These are phyloP conservation scores for Diplodus puntazzo DNA, from an alignment of 2,797 vertebrate genomes.

Conservation along the genomic window DNA sequence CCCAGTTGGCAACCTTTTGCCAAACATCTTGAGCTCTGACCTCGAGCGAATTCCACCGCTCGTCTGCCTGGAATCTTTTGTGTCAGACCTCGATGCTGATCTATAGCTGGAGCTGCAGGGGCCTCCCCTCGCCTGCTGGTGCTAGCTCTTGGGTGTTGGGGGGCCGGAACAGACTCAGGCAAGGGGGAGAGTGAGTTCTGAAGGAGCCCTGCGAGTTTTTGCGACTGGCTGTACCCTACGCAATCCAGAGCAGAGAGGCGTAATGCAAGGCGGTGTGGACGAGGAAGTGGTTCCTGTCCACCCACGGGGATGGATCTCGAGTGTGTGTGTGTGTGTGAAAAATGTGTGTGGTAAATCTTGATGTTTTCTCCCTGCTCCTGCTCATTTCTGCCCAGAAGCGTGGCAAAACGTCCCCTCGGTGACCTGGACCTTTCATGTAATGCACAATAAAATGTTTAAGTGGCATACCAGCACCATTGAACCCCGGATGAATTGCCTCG, in stretches of 20 bases:
- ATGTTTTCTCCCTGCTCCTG: conserved; percentile 40
- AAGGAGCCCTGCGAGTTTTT: conserved; percentile 13
- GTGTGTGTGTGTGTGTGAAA: conserved; percentile 26
- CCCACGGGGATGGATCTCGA: conserved; percentile 66
- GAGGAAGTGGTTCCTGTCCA: conserved; percentile 68
- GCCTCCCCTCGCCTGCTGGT: conserved; percentile 14
- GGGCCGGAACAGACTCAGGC: conserved; percentile 38
- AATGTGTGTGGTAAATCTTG: conserved; percentile 44
- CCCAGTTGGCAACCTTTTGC: conserved; percentile 53
- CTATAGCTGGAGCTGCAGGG: conserved; percentile 27
- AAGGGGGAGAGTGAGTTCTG: conserved; percentile 12
- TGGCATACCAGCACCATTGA: conserved; percentile 71
- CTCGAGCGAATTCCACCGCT: conserved; percentile 40
- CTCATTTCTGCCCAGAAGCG: conserved; percentile 55
- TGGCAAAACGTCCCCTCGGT: conserved; percentile 59
- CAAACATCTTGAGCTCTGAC: conserved; percentile 65
- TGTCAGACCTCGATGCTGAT: conserved; percentile 31
- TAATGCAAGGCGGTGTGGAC: conserved; percentile 69
- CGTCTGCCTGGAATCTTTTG: conserved; percentile 39
- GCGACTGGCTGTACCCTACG: conserved; percentile 47
- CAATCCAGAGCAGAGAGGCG: conserved; percentile 56
- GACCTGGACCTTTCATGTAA: conserved; percentile 79
- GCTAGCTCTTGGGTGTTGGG: conserved; percentile 11
- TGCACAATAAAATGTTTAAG: conserved; percentile 79
- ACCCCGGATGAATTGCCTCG: conserved; percentile 67